A percentile compares a stretch with the other conserved stretches of the same genome.
Evolutionary conservation across 2,797 vertebrate genomes (phyloP).

Genomic region (Botia almorhae): DNA sequence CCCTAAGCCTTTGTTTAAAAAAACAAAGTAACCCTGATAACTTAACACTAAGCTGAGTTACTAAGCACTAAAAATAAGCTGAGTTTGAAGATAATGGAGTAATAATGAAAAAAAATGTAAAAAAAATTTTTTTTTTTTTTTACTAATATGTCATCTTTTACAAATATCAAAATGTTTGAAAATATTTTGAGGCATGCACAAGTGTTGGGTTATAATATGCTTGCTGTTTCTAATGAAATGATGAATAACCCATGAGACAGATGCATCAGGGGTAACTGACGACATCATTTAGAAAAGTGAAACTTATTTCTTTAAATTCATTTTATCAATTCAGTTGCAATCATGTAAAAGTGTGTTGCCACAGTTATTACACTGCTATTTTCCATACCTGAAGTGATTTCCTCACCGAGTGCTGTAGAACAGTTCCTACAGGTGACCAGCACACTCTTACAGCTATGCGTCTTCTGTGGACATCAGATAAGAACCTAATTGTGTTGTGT

Average conservation of each 20-base stretch:
- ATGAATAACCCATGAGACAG: not conserved
- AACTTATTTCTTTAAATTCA: too few species aligned
- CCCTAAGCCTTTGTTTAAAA: too few species aligned
- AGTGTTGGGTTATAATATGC: not conserved
- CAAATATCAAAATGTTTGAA: constrained; percentile 5
- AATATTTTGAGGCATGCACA: not conserved
- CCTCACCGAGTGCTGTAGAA: constrained; percentile 85
- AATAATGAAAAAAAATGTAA: too few species aligned
- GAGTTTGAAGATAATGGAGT: too few species aligned
- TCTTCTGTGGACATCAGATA: constrained; percentile 73
- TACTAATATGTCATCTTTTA: not conserved
- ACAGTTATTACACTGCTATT: not conserved
- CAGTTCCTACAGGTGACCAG: constrained; percentile 88
- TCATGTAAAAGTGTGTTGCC: too few species aligned
- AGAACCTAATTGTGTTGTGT: not conserved
- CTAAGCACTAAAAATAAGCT: too few species aligned
- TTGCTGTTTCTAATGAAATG: not conserved
- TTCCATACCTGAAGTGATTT: constrained; percentile 83
- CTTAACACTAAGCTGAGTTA: too few species aligned
- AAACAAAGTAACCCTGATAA: too few species aligned
- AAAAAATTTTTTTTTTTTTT: too few species aligned
- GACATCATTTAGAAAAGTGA: not conserved
- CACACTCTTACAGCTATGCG: constrained; percentile 77
- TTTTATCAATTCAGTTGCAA: not conserved
- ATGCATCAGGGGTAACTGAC: not conserved